Evolutionary conservation across 2,113 vertebrate genomes (phyloP).

Genomic region (Panurus biarmicus): DNA sequence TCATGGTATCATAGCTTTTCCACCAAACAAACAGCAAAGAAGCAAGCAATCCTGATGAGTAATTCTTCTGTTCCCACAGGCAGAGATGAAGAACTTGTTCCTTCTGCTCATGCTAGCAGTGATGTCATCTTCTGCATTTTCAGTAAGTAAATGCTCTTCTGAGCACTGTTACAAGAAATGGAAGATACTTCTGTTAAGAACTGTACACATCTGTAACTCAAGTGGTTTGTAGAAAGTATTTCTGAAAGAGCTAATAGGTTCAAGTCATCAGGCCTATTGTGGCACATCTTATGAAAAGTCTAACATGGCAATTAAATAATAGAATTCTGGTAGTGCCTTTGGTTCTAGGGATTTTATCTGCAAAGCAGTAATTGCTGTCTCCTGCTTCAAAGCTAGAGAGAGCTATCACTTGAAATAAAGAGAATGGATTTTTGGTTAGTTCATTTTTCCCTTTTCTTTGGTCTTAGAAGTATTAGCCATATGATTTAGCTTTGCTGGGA

Average conservation of each 20-base stretch:
- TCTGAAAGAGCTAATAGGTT: neutral
- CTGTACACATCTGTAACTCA: neutral
- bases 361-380: neutral
- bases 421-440: neutral
- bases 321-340: neutral
- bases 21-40: neutral
- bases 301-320: neutral
- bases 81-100: constrained; percentile 39
- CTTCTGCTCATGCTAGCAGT: constrained; percentile 18
- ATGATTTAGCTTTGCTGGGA: neutral
- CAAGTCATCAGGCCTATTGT: neutral
- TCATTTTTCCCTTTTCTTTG: neutral
- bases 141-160: constrained; percentile 54
- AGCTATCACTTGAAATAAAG: neutral
- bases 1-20: neutral
- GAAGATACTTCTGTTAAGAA: neutral
- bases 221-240: neutral
- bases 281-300: neutral
- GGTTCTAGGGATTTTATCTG: neutral
- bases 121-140: neutral
- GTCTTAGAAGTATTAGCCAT: neutral
- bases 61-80: constrained; percentile 26
- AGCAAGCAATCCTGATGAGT: neutral
- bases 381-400: neutral
- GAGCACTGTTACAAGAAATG: neutral